Percentiles rank a stretch among this genome's conserved stretches.
phyloP scores from a whole-genome alignment of 2,797 vertebrate species.

The Garrulus glandarius region DNA sequence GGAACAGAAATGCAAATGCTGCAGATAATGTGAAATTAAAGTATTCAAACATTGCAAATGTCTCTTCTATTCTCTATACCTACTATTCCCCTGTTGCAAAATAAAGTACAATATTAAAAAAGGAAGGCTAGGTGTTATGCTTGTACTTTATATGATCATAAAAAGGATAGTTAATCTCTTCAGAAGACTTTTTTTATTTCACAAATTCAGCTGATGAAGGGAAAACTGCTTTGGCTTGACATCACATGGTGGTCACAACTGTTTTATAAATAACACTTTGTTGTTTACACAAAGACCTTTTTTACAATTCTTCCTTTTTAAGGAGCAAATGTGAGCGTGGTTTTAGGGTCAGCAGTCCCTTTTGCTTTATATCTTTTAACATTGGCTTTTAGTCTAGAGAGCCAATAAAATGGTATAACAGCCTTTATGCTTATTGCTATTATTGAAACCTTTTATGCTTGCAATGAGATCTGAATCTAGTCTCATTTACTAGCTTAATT shows the following conservation, averaged over 20 bases:
- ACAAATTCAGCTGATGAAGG: not conserved
- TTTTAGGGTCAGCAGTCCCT: not conserved
- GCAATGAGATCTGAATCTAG: not conserved
- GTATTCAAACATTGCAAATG: not conserved
- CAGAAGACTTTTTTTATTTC: not conserved
- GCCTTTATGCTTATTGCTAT: not conserved
- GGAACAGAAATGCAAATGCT: not conserved
- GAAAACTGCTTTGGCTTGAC: not conserved
- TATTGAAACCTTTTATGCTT: not conserved
- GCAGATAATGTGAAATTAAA: not conserved
- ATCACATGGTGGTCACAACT: not conserved
- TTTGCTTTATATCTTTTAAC: not conserved
- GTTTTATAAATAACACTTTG: not conserved
- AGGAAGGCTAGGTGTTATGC: not conserved
- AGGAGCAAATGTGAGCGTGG: not conserved
- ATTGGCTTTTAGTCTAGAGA: not conserved
- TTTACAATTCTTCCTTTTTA: not conserved
- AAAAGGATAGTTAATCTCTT: not conserved
- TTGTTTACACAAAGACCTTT: not conserved
- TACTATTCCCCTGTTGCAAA: not conserved
- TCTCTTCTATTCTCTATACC: not conserved
- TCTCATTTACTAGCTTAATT: not conserved
- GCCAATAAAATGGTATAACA: not conserved
- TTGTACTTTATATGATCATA: not conserved
- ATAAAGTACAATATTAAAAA: not conserved